Evolutionary conservation across 2,797 vertebrate species (phyloP), one percentile per base, ranked within the genome.

Genomic region (Melanotaenia nigrans): DNA sequence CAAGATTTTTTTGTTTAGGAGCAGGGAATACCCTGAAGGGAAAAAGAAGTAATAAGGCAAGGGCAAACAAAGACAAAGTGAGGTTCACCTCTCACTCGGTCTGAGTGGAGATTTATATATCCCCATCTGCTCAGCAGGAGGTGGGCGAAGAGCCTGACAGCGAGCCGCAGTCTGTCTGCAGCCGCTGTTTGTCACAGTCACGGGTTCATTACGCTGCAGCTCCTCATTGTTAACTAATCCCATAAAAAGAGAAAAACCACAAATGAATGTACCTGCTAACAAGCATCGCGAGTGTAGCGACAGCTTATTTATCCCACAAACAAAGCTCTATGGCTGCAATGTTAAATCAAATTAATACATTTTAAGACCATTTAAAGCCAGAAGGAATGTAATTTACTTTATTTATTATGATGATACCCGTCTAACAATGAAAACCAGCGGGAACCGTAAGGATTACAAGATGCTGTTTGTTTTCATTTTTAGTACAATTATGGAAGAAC

Each of bases 41-140:
- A 9, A 54, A 53, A 16, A 70, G 59, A 68, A 61, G 79, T 45
- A 79, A 78, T 66, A 71, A 80, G 28, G 28, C 62, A 73, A 81
- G 76, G 72, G 68, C 74, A 86, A 85, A 83, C 70, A 82, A 65
- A 84, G 81, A 80, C 68, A 13, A 16, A 73, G 77, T 7, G 63
- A 61, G 62, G 1, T 47, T 83, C 75, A 79, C 72, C 81, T 78
- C 77, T 79, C 75, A 68, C 68, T 67, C 3, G 9, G 75, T 70
- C 73, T 0, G 47, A 61, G 35, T 0, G 28, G 4, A 71, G 73
- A 81, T 70, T 82, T 79, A 76, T 62, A 62, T 35, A 20, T 45
- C 47, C 24, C 54, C 16, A 11, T 65, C 59, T 4, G 7, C 79
- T 72, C 73, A 38, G 79, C 68, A 24, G 14, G 78, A 76, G 70